Evolutionary conservation across 1,140 invertebrate genomes (phyloP), one percentile per base, ranked within the genome.

Genomic region (Agraylea sexmaculata): DNA sequence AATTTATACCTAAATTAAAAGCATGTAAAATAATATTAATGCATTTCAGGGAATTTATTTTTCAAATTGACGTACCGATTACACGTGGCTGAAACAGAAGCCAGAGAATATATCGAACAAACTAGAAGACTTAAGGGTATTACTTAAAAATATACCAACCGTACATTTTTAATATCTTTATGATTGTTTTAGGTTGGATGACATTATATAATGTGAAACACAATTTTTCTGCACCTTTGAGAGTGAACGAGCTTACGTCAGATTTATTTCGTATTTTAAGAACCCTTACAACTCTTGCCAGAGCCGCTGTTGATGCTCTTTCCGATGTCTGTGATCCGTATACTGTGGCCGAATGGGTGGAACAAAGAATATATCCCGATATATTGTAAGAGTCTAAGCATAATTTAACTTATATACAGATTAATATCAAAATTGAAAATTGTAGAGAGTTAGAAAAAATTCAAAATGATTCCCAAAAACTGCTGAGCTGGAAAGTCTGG

Each of bases 121-220:
- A 57, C 53, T 16, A 55, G 45, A 6, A 40, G 46, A 28, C 42
- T 53, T 15, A 58, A 56, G 50, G 60, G 47, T 49, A 36, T 34
- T 5, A 6, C 23, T 25, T 7, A 25, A n/a, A n/a, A 25, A 25
- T 7, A 25, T 25, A 7, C 23, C n/a, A 25, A 25, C 6, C 6
- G 23, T 25, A 25, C n/a, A 25, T 6, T 25, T 25, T 25, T n/a
- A 25, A 7, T 7, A 25, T n/a, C 23, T 25, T 25, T 32, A 16
- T 6, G 15, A 7, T 7, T 37, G 25, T 31, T 31, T 6, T 13
- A 49, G 69, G 79, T 13, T 89, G 84, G 84, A 60, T 87, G 49
- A 86, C 82, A 5, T 70, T 77, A 4, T 88, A 87, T 51, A 87
- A 87, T 54, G 63, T 85, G 1, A 70, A 79, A n/a, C 73, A 80